Base-by-base conservation (phyloP, 1,140 invertebrate genomes). In the Tetramorium parvispinum region DNA sequence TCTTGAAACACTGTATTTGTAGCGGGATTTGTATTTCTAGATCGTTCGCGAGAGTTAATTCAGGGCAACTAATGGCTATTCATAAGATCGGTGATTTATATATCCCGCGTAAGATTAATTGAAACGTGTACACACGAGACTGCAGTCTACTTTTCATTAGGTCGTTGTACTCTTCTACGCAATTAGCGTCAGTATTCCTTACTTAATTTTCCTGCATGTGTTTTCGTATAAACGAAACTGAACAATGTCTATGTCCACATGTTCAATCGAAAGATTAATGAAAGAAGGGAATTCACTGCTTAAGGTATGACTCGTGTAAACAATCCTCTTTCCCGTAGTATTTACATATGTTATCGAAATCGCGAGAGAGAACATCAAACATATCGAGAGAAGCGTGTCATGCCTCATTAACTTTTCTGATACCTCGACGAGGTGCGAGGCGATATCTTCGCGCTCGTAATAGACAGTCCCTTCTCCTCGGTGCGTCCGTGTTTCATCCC, bases 41-140 rank as follows among this genome's bases (percentile, higher is more conserved):
- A 70, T 57, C 78, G 10, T 55, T 16, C 63, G 37, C 65, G 37
- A 40, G 65, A 70, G 37, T 46, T 81, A 70, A 81, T 81, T 81
- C 77, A 70, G 63, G 21, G 13, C 37, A 57, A 57, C 78, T 81
- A 81, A 81, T 55, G 51, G 78, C 65, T 65, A 81, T 81, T 81
- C 78, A 70, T 81, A 81, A 40, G 16, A 37, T 32, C 61, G 16
- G 5, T 70, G 78, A 81, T 70, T 70, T 81, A 81, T 81, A 81
- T 81, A 70, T 49, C 51, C 51, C 16, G 78, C 78, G 65, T 70
- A 70, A 81, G 78, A 81, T 81, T 81, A 81, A 81, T 81, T 81
- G 49, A 81, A 81, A 81, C 63, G 59, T 43, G 51, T 81, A 81
- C 21, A 11, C 46, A 32, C 61, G 13, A 40, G 46, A 24, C 63